Base-by-base conservation (phyloP, 2,888 invertebrate genomes). In the Hypsopygia costalis region DNA sequence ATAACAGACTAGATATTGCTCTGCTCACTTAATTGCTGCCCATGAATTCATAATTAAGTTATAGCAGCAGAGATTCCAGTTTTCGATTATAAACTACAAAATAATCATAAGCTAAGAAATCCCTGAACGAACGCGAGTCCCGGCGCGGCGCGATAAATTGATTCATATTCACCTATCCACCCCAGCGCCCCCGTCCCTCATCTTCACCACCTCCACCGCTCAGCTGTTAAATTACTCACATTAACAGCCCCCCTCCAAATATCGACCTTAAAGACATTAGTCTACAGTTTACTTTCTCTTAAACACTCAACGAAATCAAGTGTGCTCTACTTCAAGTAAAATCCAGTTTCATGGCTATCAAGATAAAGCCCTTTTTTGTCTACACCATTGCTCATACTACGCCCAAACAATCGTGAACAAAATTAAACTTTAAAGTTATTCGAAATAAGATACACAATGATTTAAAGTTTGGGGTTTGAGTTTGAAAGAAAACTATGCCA, bases 151-250 rank as follows among this genome's bases (percentile, higher is more conserved):
- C 56, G 51, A 61, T 68, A 72, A 72, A 73, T 73, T 70, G 70
- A 74, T 73, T 73, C 69, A 68, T 58, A 55, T 57, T 58, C 64
- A 51, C 62, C 61, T 53, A 11, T 37, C 22, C 21, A 7, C 46
- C 62, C 44, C 16, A 4, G 16, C 16, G 16, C 49, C 58, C 62
- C 58, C 34, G 11, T 22, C 42, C 41, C 9, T 6, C 9, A 20
- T 10, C 6, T 6, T 22, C 38, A 36, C 47, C 44, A 60, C 44
- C 48, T 58, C 33, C 33, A 22, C 44, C 46, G 40, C 44, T 46
- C 45, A 38, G 44, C 47, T 47, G 49, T 44, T 52, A 52, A 49
- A 56, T 51, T 47, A 51, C 51, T 46, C 44, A 43, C 47, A 46
- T 46, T 47, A 43, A 40, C 27, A 31, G 30, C 10, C 3, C 36